phyloP scores from a whole-genome alignment of 2,888 invertebrate species.

The Odontothrips loti region DNA sequence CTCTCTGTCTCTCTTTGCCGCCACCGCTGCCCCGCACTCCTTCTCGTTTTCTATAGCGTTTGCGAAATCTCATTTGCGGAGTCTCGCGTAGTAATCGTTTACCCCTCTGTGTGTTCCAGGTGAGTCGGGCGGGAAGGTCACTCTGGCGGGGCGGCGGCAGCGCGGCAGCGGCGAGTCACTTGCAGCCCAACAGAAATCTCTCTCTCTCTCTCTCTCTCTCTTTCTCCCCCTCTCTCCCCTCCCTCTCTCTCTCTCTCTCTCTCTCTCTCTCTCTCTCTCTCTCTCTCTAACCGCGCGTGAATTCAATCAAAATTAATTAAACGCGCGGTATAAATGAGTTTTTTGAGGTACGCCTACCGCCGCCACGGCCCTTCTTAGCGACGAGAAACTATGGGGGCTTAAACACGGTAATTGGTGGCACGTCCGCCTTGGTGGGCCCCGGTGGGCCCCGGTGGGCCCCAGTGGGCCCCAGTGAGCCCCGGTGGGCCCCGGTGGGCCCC shows the following conservation, averaged over 20 bases:
- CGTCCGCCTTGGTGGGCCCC: too few species aligned
- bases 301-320: conserved; percentile 12
- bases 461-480: too few species aligned
- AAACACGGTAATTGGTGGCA: background rate
- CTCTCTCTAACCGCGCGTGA: background rate
- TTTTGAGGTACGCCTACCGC: background rate
- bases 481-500: too few species aligned
- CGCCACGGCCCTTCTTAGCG: background rate
- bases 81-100: background rate
- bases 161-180: background rate
- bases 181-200: background rate
- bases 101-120: background rate
- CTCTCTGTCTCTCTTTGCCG: background rate
- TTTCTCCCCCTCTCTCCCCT: background rate
- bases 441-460: too few species aligned
- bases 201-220: background rate
- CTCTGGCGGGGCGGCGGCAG: background rate
- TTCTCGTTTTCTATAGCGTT: background rate
- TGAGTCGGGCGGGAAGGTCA: background rate
- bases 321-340: background rate
- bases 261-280: too few species aligned
- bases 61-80: background rate
- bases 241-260: background rate
- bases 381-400: conserved; percentile 16
- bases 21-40: background rate